phyloP scores from a whole-genome alignment of 2,113 vertebrate genomes.

The Cyprinodon tularosa region DNA sequence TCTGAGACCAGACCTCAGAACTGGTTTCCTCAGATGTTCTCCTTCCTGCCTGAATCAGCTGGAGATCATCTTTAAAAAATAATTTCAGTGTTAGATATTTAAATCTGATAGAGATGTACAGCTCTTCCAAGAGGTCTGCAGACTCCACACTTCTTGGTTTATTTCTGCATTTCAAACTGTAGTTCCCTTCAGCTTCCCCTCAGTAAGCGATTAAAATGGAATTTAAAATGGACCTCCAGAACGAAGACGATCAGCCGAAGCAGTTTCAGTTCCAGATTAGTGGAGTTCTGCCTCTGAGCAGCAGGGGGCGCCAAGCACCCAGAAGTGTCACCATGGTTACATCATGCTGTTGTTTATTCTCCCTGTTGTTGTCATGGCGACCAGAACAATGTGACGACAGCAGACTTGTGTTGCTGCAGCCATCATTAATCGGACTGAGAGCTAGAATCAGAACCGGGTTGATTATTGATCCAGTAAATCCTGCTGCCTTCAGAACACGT shows the following conservation, averaged over 20 bases:
- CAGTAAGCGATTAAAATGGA: too few species aligned
- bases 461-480: not conserved
- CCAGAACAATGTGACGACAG: constrained; percentile 31
- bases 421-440: not conserved
- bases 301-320: constrained; percentile 46
- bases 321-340: constrained; percentile 36
- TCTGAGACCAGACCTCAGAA: too few species aligned
- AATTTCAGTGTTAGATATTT: too few species aligned
- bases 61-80: too few species aligned
- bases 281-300: constrained; percentile 30
- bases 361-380: constrained; percentile 59
- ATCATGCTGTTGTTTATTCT: constrained; percentile 61
- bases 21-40: too few species aligned
- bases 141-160: too few species aligned
- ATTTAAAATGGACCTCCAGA: too few species aligned
- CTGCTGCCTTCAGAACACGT: not conserved
- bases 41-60: too few species aligned
- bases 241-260: not conserved
- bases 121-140: too few species aligned
- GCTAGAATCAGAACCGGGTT: not conserved
- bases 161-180: too few species aligned
- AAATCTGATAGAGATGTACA: too few species aligned
- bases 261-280: not conserved
- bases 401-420: not conserved
- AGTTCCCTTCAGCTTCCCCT: too few species aligned